Evolutionary conservation across 2,113 vertebrate genomes (phyloP), one percentile per base, ranked within the genome.

Genomic region (Aphyosemion australe): DNA sequence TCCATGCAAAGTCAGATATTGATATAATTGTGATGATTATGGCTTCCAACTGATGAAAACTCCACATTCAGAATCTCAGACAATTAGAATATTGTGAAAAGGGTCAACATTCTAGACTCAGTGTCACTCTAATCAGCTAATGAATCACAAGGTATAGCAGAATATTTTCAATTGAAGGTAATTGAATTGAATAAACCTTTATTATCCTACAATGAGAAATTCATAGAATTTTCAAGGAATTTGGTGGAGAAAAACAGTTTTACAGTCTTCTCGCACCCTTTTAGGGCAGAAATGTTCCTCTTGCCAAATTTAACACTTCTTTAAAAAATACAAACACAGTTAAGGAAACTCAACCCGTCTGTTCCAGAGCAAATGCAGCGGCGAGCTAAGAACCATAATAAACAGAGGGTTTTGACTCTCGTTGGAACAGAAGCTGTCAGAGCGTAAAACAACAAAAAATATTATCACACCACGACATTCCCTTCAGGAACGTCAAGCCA

Each of bases 361-460:
- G 62, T 65, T 77, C 49, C 37, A 18, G 43, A 68, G 61, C 58
- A 68, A 78, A 72, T 3, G 4, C 66, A 32, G 59, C 62, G 57
- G 64, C 64, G 59, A 71, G 34, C 13, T 58, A 51, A 57, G 37
- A 76, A 20, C 18, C 60, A 87, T 84, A 82, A 85, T 78, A 89
- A 88, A 75, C 67, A 68, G 42, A 61, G 11, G 32, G 3, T 47
- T 78, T 63, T 64, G 76, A 59, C 54, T 50, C 48, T 52, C 47
- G 3, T 53, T 79, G 52, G 64, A 85, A 87, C 82, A 55, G 87
- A 82, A 79, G 83, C 78, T 64, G 77, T 56, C 42, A 54, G 72
- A 49, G 76, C 67, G 65, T 78, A 85, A 61, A 82, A 79, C 57
- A 81, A 85, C 79, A 79, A 70, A 57, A 77, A 79, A 57, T 70